These are phyloP conservation scores for Drosophila merina DNA, from an alignment of 2,888 invertebrate species.

Conservation along the genomic window DNA sequence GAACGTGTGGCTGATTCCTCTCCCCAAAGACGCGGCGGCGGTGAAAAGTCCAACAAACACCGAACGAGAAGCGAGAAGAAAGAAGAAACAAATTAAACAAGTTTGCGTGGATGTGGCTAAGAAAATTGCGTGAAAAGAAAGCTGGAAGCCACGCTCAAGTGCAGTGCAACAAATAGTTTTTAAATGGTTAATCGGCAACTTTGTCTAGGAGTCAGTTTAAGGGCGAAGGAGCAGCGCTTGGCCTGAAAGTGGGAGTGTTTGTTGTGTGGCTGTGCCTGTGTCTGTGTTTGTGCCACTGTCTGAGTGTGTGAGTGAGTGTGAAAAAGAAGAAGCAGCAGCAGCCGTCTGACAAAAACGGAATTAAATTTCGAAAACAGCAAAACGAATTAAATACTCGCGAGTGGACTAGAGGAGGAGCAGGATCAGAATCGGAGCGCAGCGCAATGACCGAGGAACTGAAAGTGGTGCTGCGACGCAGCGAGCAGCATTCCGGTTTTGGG, in stretches of 20 bases:
- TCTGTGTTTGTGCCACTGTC: slow-evolving; percentile 38
- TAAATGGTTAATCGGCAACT: slow-evolving; percentile 54
- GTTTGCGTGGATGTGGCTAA: slow-evolving; percentile 61
- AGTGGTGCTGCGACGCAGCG: slow-evolving; percentile 94
- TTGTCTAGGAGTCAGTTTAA: slow-evolving; percentile 49
- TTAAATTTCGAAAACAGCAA: slow-evolving; percentile 27
- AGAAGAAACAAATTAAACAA: slow-evolving; percentile 56
- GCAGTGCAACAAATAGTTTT: slow-evolving; percentile 41
- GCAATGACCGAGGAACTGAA: slow-evolving; percentile 92
- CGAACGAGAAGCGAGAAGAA: slow-evolving; percentile 33
- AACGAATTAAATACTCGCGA: slow-evolving; percentile 44
- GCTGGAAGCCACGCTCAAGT: slow-evolving; percentile 27
- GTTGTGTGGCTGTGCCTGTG: slow-evolving; percentile 33
- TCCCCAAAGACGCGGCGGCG: slow-evolving; percentile 40
- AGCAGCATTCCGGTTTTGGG: slow-evolving; percentile 92
- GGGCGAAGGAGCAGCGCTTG: slow-evolving; percentile 29
- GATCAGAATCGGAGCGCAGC: slow-evolving; percentile 49
- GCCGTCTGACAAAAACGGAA: slow-evolving; percentile 63
- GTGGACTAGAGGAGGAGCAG: slow-evolving; percentile 43
- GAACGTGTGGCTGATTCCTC: slow-evolving; percentile 24
- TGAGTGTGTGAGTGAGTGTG: slow-evolving; percentile 56
- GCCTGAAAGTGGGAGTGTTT: slow-evolving; percentile 37
- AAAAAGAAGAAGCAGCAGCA: slow-evolving; percentile 33
- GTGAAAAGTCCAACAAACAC: slow-evolving; percentile 59
- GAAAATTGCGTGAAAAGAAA: slow-evolving; percentile 63